Percentiles rank a stretch among this genome's conserved stretches.
phyloP scores from a whole-genome alignment of 2,888 invertebrate genomes.

The Holacanthella duospinosa region DNA sequence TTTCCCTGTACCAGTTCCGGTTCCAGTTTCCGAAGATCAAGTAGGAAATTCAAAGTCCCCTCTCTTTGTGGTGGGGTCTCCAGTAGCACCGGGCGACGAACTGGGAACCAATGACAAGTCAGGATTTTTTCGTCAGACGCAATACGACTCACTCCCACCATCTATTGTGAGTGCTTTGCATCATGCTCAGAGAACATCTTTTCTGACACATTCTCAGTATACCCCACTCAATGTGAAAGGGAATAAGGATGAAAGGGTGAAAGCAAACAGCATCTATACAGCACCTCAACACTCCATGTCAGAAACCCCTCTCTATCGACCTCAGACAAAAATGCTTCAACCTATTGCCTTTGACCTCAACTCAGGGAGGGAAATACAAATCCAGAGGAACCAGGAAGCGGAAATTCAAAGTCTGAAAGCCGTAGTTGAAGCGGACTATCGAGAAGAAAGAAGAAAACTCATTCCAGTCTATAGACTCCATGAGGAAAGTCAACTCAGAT shows the following conservation, averaged over 20 bases:
- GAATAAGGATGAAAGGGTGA: too few species aligned
- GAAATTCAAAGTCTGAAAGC: neutral
- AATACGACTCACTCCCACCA: conserved; percentile 30
- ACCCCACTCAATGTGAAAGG: neutral
- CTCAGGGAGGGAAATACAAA: neutral
- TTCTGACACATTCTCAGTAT: conserved; percentile 34
- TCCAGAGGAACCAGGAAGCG: neutral
- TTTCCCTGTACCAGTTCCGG: conserved; percentile 32
- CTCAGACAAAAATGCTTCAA: neutral
- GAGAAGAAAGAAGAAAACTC: neutral
- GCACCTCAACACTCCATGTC: neutral
- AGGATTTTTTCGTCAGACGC: neutral
- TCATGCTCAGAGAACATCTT: conserved; percentile 36
- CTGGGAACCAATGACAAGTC: too few species aligned
- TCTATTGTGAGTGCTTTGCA: conserved; percentile 35
- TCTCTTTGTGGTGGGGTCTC: conserved; percentile 9
- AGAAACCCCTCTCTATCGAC: neutral
- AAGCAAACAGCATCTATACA: conserved; percentile 25
- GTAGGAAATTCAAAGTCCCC: conserved; percentile 6
- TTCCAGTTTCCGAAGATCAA: conserved; percentile 30
- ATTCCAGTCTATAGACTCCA: neutral
- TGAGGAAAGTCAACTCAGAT: neutral
- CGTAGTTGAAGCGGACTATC: neutral
- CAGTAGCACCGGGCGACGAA: neutral
- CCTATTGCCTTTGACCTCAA: conserved; percentile 1